Percentiles rank a stretch among this genome's conserved stretches.
Evolutionary conservation across 2,113 vertebrate genomes (phyloP).

Genomic region (Azemiops feae): DNA sequence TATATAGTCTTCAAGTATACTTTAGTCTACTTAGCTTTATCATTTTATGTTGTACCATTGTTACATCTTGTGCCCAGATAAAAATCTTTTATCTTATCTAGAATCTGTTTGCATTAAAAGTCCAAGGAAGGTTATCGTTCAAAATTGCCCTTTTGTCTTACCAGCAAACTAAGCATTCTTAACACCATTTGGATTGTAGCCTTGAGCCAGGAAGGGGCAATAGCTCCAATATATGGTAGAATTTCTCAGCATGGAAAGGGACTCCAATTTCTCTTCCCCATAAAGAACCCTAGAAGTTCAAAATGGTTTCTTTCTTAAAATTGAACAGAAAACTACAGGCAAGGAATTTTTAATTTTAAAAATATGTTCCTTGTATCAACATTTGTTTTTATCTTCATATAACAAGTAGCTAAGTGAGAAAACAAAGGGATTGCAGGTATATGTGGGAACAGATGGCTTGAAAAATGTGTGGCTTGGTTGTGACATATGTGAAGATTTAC

Average conservation of each 20-base stretch:
- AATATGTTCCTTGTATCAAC: constrained; percentile 10
- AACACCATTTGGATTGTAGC: background rate
- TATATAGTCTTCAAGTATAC: background rate
- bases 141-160: background rate
- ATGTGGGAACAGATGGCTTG: constrained; percentile 40
- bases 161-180: background rate
- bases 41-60: background rate
- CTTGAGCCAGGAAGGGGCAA: background rate
- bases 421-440: background rate
- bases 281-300: background rate
- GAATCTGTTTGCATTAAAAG: background rate
- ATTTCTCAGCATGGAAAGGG: background rate
- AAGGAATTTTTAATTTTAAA: background rate
- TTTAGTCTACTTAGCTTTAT: background rate
- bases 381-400: constrained; percentile 16
- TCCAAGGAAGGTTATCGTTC: background rate
- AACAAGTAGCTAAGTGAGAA: constrained; percentile 19
- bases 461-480: background rate
- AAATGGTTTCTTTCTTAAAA: background rate
- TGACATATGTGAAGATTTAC: background rate
- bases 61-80: background rate
- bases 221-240: background rate
- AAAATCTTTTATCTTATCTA: background rate
- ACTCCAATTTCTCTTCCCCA: background rate
- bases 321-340: background rate